These are phyloP conservation scores for Drosophila niveifrons DNA, from an alignment of 2,888 invertebrate species.

Conservation along the genomic window DNA sequence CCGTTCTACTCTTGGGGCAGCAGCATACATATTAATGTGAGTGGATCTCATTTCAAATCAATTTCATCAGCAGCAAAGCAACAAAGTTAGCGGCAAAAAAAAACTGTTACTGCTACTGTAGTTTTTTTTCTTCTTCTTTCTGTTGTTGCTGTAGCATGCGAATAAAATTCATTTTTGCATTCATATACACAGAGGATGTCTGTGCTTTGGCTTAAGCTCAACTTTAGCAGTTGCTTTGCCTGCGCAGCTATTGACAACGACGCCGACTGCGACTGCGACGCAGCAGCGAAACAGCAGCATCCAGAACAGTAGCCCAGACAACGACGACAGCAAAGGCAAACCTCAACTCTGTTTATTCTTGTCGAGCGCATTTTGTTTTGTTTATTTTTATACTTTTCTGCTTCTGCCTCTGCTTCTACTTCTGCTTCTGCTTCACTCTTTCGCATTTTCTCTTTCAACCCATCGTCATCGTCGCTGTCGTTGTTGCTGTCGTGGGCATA, in stretches of 20 bases:
- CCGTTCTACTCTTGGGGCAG: not conserved
- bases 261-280: constrained; percentile 15
- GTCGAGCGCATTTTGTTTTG: constrained; percentile 59
- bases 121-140: no score
- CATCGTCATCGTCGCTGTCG: constrained; percentile 17
- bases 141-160: constrained; percentile 27
- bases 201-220: constrained; percentile 47
- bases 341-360: constrained; percentile 69
- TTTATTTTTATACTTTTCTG: constrained; percentile 72
- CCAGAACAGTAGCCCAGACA: constrained; percentile 49
- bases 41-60: constrained; percentile 51
- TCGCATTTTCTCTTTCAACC: constrained; percentile 42
- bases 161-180: constrained; percentile 33
- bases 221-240: constrained; percentile 48
- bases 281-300: constrained; percentile 34
- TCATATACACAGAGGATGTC: constrained; percentile 6
- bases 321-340: constrained; percentile 31
- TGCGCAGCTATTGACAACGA: constrained; percentile 62
- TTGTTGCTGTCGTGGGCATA: constrained; percentile 52
- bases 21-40: constrained; percentile 27
- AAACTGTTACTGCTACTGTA: constrained; percentile 34
- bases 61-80: constrained; percentile 35
- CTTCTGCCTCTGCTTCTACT: constrained; percentile 27
- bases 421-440: constrained; percentile 37
- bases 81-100: constrained; percentile 29